These are phyloP conservation scores for Chloroceryle amazona DNA, from an alignment of 2,797 vertebrate genomes.

Conservation along the genomic window DNA sequence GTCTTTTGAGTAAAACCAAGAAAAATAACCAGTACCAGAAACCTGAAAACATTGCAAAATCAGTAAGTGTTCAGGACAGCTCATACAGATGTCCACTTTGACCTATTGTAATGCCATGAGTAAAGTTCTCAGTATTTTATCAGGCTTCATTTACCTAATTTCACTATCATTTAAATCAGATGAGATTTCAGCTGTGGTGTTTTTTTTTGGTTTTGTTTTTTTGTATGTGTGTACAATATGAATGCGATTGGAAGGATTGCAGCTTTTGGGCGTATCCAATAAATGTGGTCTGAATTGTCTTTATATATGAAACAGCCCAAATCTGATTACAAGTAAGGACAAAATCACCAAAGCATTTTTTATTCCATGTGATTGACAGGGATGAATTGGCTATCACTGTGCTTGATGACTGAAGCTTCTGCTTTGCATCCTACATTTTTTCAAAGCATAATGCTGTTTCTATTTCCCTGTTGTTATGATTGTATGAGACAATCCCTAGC, in stretches of 20 bases:
- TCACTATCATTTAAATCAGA: slow-evolving; percentile 17
- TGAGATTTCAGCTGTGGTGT: background rate
- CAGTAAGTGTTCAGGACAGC: background rate
- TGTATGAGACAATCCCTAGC: slow-evolving; percentile 66
- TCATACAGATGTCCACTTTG: slow-evolving; percentile 48
- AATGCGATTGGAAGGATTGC: background rate
- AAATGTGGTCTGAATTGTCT: background rate
- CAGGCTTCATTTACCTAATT: background rate
- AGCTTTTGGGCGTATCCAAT: background rate
- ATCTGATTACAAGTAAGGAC: slow-evolving; percentile 7
- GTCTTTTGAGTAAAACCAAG: slow-evolving; percentile 57
- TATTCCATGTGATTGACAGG: background rate
- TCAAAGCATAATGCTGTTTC: slow-evolving; percentile 51
- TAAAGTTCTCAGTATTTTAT: slow-evolving; percentile 6
- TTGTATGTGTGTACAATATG: background rate
- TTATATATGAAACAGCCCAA: background rate
- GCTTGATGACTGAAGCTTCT: slow-evolving; percentile 50
- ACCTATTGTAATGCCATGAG: background rate
- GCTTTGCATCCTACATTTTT: slow-evolving; percentile 43
- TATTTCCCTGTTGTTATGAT: slow-evolving; percentile 65
- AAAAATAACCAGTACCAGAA: slow-evolving; percentile 56
- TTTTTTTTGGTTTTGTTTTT: background rate
- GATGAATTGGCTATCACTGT: background rate
- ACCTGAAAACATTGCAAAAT: slow-evolving; percentile 41
- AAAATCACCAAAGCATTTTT: slow-evolving; percentile 4